phyloP scores from a whole-genome alignment of 2,113 vertebrate species.

The Recurvirostra avosetta region DNA sequence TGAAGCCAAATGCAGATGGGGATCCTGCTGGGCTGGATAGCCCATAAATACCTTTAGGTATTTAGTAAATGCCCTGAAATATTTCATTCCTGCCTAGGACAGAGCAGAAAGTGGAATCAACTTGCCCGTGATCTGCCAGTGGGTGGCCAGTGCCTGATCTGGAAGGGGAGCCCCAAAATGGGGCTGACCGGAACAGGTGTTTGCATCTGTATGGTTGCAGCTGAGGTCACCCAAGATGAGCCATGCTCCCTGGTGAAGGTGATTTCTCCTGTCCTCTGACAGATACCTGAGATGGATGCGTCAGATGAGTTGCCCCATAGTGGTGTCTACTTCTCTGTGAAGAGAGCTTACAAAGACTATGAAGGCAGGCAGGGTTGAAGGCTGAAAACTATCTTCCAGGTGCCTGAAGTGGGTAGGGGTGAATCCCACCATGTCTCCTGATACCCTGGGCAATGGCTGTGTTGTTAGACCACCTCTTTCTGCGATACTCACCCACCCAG shows the following conservation, averaged over 20 bases:
- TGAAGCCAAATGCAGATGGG: not conserved
- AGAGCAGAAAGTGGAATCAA: not conserved
- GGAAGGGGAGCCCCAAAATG: not conserved
- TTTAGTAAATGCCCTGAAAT: not conserved
- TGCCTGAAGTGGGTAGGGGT: not conserved
- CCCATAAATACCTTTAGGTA: slow-evolving; percentile 1
- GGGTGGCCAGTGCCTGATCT: not conserved
- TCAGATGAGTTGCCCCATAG: not conserved
- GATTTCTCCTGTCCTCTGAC: not conserved
- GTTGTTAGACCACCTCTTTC: not conserved
- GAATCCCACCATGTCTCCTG: not conserved
- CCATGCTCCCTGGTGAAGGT: not conserved
- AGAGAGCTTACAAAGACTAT: not conserved
- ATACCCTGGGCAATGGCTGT: not conserved
- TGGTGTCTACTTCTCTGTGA: not conserved
- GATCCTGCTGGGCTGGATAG: not conserved
- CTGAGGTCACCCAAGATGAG: not conserved
- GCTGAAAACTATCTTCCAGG: not conserved
- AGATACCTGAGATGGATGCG: not conserved
- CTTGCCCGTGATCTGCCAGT: not conserved
- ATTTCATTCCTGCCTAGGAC: not conserved
- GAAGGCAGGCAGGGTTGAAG: not conserved
- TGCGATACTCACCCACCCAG: not conserved
- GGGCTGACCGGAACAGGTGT: not conserved
- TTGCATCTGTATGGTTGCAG: not conserved